Base-by-base conservation (phyloP, 2,113 vertebrate species). In the Megaleporinus macrocephalus region DNA sequence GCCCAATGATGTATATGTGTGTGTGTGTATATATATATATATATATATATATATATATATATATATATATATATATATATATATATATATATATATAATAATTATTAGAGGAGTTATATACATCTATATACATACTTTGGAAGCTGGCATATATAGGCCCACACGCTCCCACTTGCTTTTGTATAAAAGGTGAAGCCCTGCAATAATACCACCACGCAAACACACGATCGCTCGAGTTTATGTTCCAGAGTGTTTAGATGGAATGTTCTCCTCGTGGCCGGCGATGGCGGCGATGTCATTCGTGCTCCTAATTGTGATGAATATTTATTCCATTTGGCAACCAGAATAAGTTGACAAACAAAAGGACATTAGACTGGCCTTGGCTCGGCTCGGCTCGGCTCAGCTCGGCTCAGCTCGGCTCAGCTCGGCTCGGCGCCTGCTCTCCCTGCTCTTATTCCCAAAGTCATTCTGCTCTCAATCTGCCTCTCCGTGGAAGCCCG, bases 391-490 rank as follows among this genome's bases (percentile, higher is more conserved):
- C 41, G 49, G 49, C 76, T 66, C 62, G 13, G 24, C 70, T 57
- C 71, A 9, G 70, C 55, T 36, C 41, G 49, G 49, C 76, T 66
- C 62, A 16, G 24, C 70, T n/a, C n/a, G n/a, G 30, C 29, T 57
- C 71, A 9, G 70, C 55, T 36, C 41, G 49, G 49, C 76, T 66
- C 62, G 13, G 24, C 70, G 49, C n/a, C 41, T 81, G 63, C 55
- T n/a, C 3, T 73, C 73, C 36, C 53, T 30, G 44, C 62, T 49
- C 76, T 55, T 44, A 26, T 76, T 71, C 15, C 41, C 11, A 44
- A 73, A n/a, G 55, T 51, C 75, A 73, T 70, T 83, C 78, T 74
- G 22, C 65, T 86, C 77, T 68, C 73, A 82, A 65, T 85, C 70
- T 81, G 18, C 76, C 63, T 87, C 78, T 24, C 68, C 7, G 57